Conservation (phyloP, 2,888 invertebrate genomes). For the Hypomecis punctinalis region DNA sequence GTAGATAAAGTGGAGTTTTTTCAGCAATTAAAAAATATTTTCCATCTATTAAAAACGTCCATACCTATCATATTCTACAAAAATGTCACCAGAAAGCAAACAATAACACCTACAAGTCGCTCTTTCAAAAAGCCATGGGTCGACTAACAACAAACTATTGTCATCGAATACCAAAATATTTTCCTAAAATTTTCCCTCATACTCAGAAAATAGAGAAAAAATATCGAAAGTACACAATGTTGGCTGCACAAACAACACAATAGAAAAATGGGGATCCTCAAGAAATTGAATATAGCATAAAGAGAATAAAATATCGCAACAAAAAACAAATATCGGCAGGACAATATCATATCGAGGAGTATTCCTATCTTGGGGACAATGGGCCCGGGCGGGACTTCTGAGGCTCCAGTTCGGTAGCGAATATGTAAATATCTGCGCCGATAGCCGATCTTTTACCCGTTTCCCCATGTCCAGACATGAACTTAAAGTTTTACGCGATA, state of each 20-base stretch:
- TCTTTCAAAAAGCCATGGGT: slow-evolving; percentile 9
- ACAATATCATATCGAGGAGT: slow-evolving; percentile 57
- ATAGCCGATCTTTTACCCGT: slow-evolving; percentile 50
- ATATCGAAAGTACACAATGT: slow-evolving; percentile 39
- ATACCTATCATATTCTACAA: no score
- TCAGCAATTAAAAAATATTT: no score
- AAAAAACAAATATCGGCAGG: slow-evolving; percentile 64
- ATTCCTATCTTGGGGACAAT: slow-evolving; percentile 65
- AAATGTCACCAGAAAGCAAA: no score
- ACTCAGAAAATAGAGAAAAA: slow-evolving; percentile 29
- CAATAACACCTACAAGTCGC: neutral
- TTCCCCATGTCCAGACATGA: slow-evolving; percentile 3
- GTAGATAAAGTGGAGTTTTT: no score
- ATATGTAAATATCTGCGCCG: slow-evolving; percentile 63
- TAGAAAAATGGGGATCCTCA: slow-evolving; percentile 36
- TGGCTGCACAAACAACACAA: slow-evolving; percentile 46
- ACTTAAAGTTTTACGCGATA: slow-evolving; percentile 7
- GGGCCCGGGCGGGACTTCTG: slow-evolving; percentile 59
- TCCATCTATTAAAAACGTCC: no score
- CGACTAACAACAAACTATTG: slow-evolving; percentile 20
- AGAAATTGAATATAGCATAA: slow-evolving; percentile 61
- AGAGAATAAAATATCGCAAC: slow-evolving; percentile 59
- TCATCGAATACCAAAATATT: slow-evolving; percentile 19
- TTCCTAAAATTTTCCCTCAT: slow-evolving; percentile 13
- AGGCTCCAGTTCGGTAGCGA: slow-evolving; percentile 41